Evolutionary conservation across 23 tunicate species (phyloP).

Genomic region (Trididemnum miniatum): DNA sequence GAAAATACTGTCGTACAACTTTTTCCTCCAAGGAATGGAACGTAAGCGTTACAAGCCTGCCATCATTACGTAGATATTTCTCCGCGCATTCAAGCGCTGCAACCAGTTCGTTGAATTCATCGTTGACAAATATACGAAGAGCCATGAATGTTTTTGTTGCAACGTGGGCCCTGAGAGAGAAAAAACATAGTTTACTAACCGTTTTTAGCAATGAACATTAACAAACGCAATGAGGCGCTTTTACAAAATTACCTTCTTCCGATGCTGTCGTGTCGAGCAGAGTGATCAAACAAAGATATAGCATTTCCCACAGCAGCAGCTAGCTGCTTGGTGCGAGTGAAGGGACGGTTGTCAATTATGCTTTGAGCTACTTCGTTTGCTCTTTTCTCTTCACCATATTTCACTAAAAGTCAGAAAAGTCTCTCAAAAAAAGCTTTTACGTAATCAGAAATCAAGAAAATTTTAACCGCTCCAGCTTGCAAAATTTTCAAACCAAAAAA

Average conservation of each 20-base stretch:
- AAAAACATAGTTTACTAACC: no score
- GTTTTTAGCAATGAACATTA: no score
- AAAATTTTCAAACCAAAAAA: no score
- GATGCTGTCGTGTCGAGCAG: constrained; percentile 37
- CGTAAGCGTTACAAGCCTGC: constrained; percentile 44
- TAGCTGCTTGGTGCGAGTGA: constrained; percentile 46
- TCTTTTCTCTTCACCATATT: constrained; percentile 74
- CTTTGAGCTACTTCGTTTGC: constrained; percentile 47
- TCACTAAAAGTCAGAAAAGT: constrained; percentile 27
- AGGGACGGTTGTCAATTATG: constrained; percentile 70
- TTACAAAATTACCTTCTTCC: constrained; percentile 80
- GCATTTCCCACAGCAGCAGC: constrained; percentile 60
- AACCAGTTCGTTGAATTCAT: constrained; percentile 79
- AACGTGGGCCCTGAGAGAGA: constrained; percentile 53
- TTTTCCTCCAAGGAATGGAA: constrained; percentile 81
- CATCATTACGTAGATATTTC: constrained; percentile 52
- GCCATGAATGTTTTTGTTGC: constrained; percentile 96
- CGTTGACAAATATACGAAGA: constrained; percentile 77
- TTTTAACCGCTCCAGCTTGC: no score
- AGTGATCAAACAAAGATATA: constrained; percentile 24
- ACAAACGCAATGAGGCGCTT: no score
- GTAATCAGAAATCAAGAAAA: no score
- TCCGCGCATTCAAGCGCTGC: constrained; percentile 50
- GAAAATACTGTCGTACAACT: background rate
- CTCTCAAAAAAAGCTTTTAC: background rate